Percentiles rank a stretch among this genome's conserved stretches.
Evolutionary conservation across 2,888 invertebrate species (phyloP).

Genomic region (Xestia ashworthii): DNA sequence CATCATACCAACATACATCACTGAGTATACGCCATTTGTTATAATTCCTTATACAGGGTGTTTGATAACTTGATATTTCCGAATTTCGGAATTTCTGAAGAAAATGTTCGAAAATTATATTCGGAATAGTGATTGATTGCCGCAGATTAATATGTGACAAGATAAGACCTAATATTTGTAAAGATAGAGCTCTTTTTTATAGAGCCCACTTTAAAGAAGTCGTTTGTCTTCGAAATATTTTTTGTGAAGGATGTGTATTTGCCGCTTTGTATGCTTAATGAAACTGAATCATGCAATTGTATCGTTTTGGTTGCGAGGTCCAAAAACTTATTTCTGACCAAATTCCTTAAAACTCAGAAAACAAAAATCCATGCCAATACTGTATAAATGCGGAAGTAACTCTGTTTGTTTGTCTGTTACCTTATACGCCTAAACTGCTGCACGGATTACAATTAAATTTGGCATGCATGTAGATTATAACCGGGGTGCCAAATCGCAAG

Average conservation of each 20-base stretch:
- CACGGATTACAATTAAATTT: neutral
- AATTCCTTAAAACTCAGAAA: neutral
- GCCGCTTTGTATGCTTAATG: neutral
- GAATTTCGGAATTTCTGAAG: conserved; percentile 25
- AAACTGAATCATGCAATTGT: too few relatives aligned
- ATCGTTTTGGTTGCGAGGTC: neutral
- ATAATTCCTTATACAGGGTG: conserved; percentile 75
- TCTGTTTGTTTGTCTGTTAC: neutral
- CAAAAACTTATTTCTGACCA: too few relatives aligned
- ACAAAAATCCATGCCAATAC: neutral
- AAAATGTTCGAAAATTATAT: conserved; percentile 59
- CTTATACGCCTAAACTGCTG: neutral
- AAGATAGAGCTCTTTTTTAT: conserved; percentile 35
- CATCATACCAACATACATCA: conserved; percentile 81
- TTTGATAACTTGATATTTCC: conserved; percentile 25
- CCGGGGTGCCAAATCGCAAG: neutral
- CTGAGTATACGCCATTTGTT: conserved; percentile 78
- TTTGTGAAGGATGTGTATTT: neutral
- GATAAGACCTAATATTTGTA: conserved; percentile 39
- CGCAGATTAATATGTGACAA: conserved; percentile 28
- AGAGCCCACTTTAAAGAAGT: neutral
- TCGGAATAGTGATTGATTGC: conserved; percentile 62
- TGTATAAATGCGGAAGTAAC: neutral
- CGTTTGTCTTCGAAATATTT: neutral
- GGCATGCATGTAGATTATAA: neutral